phyloP scores from a whole-genome alignment of 2,797 vertebrate genomes.

The Coregonus sp. region DNA sequence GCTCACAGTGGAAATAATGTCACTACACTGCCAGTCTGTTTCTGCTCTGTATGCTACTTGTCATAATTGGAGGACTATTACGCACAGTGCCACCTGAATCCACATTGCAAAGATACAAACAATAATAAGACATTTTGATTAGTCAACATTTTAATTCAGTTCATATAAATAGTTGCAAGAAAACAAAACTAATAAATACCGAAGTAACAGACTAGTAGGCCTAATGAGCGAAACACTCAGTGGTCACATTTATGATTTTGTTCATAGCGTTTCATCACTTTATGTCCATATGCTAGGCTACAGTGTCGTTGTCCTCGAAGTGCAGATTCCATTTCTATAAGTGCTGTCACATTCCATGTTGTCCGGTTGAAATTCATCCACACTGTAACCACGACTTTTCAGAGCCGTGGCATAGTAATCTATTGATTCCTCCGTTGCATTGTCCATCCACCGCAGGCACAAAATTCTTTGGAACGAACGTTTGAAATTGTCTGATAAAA shows the following conservation, averaged over 20 bases:
- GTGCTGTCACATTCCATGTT: slow-evolving; percentile 80
- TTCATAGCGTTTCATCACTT: not conserved
- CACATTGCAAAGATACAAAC: not conserved
- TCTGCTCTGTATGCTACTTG: not conserved
- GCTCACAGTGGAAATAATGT: no score
- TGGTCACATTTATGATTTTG: slow-evolving; percentile 22
- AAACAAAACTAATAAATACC: slow-evolving; percentile 9
- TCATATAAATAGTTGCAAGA: slow-evolving; percentile 9
- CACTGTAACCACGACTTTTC: slow-evolving; percentile 86
- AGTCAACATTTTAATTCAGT: not conserved
- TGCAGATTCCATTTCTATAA: slow-evolving; percentile 85
- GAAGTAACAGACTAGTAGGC: slow-evolving; percentile 8
- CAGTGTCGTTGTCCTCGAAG: slow-evolving; percentile 85
- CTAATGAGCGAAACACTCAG: slow-evolving; percentile 24
- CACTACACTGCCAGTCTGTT: not conserved
- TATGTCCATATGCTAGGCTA: slow-evolving; percentile 48
- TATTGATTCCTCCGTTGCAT: slow-evolving; percentile 85
- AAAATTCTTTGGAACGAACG: slow-evolving; percentile 88
- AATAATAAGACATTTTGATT: slow-evolving; percentile 7
- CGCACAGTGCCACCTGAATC: not conserved
- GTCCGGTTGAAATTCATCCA: slow-evolving; percentile 83
- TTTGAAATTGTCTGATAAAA: slow-evolving; percentile 90
- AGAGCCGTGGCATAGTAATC: slow-evolving; percentile 91
- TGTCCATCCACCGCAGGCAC: slow-evolving; percentile 90
- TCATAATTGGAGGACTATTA: not conserved